Conservation (phyloP, 2,113 vertebrate species). For the Noctilio leporinus region DNA sequence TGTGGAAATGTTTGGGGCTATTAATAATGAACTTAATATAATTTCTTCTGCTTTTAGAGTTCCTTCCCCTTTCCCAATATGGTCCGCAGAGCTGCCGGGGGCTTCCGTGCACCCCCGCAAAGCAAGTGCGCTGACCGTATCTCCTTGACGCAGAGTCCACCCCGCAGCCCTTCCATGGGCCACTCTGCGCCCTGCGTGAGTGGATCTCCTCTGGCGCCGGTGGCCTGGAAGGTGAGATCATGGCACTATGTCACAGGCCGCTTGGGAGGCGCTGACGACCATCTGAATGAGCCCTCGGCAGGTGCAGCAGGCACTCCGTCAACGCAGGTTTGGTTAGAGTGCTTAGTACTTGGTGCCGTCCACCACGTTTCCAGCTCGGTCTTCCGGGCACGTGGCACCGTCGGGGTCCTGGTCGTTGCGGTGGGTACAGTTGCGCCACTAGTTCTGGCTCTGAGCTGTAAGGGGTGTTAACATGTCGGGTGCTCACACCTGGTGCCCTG, state of each 20-base stretch:
- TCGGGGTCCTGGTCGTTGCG: not conserved
- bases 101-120: not conserved
- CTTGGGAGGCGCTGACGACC: not conserved
- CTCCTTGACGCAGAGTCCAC: not conserved
- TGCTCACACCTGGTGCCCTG: too few species aligned
- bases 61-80: too few species aligned
- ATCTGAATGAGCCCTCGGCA: not conserved
- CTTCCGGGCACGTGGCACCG: not conserved
- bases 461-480: too few species aligned
- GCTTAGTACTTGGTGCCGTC: not conserved
- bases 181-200: not conserved
- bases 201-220: not conserved
- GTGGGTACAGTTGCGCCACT: not conserved
- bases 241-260: not conserved
- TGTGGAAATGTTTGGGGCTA: not conserved
- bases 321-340: not conserved
- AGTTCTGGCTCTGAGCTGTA: not conserved
- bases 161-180: not conserved
- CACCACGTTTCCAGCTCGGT: not conserved
- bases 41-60: not conserved
- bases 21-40: too few species aligned
- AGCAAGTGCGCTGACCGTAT: not conserved
- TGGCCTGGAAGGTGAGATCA: not conserved
- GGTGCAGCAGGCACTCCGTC: not conserved
- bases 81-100: not conserved